Conservation (phyloP, 2,888 invertebrate species). For the Chalcosyrphus nemorum region DNA sequence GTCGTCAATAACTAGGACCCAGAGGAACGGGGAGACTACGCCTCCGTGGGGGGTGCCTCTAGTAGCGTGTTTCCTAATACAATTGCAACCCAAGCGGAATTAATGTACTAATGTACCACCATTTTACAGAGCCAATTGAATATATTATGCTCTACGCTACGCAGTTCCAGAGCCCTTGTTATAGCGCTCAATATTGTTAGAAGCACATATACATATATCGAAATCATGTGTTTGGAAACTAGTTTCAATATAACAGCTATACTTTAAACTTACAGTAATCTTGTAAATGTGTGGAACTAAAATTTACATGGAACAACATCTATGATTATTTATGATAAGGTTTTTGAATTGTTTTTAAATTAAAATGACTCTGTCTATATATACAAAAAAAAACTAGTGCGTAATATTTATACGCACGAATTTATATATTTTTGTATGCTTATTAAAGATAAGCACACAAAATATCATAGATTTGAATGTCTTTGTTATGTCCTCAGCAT, state of each 20-base stretch:
- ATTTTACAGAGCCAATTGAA: too few species aligned
- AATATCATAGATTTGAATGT: constrained; percentile 40
- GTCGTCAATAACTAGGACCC: too few species aligned
- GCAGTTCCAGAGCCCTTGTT: too few species aligned
- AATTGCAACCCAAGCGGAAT: too few species aligned
- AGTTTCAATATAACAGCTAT: constrained; percentile 19
- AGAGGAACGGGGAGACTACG: too few species aligned
- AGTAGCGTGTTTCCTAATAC: too few species aligned
- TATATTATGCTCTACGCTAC: too few species aligned
- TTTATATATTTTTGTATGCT: constrained; percentile 39
- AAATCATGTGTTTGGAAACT: constrained; percentile 8
- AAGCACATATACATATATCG: too few species aligned
- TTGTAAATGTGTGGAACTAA: background rate
- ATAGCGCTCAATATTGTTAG: too few species aligned
- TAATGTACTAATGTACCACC: too few species aligned
- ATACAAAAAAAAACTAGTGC: background rate
- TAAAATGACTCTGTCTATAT: constrained; percentile 26
- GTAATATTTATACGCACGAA: constrained; percentile 21
- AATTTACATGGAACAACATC: too few species aligned
- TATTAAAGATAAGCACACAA: constrained; percentile 26
- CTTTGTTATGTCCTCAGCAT: background rate
- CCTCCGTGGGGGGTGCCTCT: too few species aligned
- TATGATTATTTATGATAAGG: background rate
- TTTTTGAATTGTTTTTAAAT: background rate
- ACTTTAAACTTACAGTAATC: constrained; percentile 2